Base-by-base conservation (phyloP, 1,140 invertebrate genomes). In the Drosophila chauvacae region DNA sequence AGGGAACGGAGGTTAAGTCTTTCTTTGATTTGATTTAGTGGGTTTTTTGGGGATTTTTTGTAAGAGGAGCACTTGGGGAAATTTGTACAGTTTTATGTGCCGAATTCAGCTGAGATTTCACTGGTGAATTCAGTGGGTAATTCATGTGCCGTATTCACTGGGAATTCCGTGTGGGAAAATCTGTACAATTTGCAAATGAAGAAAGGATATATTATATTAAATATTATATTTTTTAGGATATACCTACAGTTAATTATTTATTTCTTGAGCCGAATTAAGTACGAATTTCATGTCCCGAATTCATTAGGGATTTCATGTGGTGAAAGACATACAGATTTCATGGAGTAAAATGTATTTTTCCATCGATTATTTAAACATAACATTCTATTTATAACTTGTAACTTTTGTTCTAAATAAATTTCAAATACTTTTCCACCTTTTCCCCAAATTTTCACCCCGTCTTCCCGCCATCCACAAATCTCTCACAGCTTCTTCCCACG, bases 401-500 rank as follows among this genome's bases (percentile, higher is more conserved):
- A 11, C 5, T 16, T 37, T 55, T 39, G 6, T 6, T 39, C 0
- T 1, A 10, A 16, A 23, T 23, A 55, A 23, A 55, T 23, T 1
- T 4, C 14, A 1, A 20, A 55, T 23, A 37, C 20, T 39, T 55
- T 37, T 23, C 16, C 48, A n/a, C 26, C 10, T 30, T 48, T 50
- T 10, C 7, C 0, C 1, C 0, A 3, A 3, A 0, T 35, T 35
- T 14, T 3, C 30, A 20, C 18, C 7, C n/a, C 18, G 3, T 18
- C 50, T n/a, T 1, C 33, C 16, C 23, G 0, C 2, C 28, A 16
- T 3, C 1, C 11, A n/a, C 6, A 18, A 23, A 33, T 18, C 30
- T 23, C 33, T 11, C 20, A 26, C 50, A 58, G 37, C 56, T 64
- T 37, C 65, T 79, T 86, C 83, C 83, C 83, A 86, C 82, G 83